Base-by-base conservation (phyloP, 2,113 vertebrate genomes). In the Cariama cristata region DNA sequence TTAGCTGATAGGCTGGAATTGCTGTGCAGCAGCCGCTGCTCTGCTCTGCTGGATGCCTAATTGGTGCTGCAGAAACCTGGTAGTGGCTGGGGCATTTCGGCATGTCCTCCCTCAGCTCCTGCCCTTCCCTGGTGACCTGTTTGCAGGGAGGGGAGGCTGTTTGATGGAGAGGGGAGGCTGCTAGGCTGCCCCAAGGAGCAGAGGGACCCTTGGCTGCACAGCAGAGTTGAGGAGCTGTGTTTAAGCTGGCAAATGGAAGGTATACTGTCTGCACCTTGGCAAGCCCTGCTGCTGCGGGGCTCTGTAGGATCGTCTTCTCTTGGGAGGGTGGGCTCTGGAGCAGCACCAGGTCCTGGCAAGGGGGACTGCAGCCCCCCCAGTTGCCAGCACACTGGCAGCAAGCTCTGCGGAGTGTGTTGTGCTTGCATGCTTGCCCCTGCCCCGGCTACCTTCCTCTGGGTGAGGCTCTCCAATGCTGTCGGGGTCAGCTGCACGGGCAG, bases 1-100 rank as follows among this genome's bases (percentile, higher is more conserved):
- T 92, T 93, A 93, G 76, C 66, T 60, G 73, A 75, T 79, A 67
- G 83, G 56, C 68, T 96, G 91, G 60, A 68, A 83, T 83, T 71
- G 88, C 42, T 83, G 52, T 84, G 86, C 53, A 56, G 52, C 47
- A 95, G 52, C 49, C 12, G 0, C 67, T 90, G 66, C 76, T 88
- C 53, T 80, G 63, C 92, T 79, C 82, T 15, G 7, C 35, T 52
- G 59, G 32, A 24, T 62, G 33, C 47, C 45, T 84, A 6, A 69
- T 68, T 2, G n/a, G 49, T 73, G 47, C 83, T 47, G 49, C 64
- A 86, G 72, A 73, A 80, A 45, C n/a, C 44, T 42, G 17, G 56
- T 75, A 97, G 76, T 1, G 2, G 44, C 16, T 0, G 0, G 49
- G 52, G 56, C 0, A 0, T 75, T 69, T 62, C 53, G 79, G 18